Base-by-base conservation (phyloP, 1,140 invertebrate genomes). In the Cydia splendana region DNA sequence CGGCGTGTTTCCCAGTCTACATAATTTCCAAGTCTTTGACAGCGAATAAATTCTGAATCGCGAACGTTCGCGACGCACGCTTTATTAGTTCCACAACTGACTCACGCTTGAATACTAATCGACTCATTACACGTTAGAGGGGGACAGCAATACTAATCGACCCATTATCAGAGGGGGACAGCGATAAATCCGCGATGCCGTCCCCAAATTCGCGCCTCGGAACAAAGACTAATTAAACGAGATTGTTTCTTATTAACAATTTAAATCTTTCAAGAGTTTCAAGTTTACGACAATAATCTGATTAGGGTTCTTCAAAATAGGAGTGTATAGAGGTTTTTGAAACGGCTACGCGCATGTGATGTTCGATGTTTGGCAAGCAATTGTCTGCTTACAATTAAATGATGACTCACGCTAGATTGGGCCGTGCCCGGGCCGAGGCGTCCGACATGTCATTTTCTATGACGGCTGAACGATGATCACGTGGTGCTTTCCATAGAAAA, bases 91-190 rank as follows among this genome's bases (percentile, higher is more conserved):
- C 34, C 67, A 38, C 67, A 71, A 71, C 34, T 71, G 67, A 45
- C 34, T 71, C 30, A 38, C 65, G 67, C 67, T 38, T 71, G 67
- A 71, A 71, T 71, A 71, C 67, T 71, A 71, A 71, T 71, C 67
- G 67, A 42, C 67, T 71, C 67, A 38, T 71, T 71, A 71, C 67
- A 71, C 34, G 67, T 20, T 69, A 34, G 30, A 69, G 65, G 62
- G 62, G 65, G 30, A 69, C 65, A 69, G 30, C 51, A 69, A 38
- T 65, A 65, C 65, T 65, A 65, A 65, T 65, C 65, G 24, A 1
- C 65, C 13, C 65, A 28, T 65, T 65, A 38, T 69, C 28, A 34
- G 30, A 38, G 65, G 65, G 24, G 65, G 30, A 69, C 15, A n/a
- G 65, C 30, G 0, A 69, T 71, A 71, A 71, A 71, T 71, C 67